phyloP scores from a whole-genome alignment of 1,140 invertebrate species.

The Lucilia cuprina region DNA sequence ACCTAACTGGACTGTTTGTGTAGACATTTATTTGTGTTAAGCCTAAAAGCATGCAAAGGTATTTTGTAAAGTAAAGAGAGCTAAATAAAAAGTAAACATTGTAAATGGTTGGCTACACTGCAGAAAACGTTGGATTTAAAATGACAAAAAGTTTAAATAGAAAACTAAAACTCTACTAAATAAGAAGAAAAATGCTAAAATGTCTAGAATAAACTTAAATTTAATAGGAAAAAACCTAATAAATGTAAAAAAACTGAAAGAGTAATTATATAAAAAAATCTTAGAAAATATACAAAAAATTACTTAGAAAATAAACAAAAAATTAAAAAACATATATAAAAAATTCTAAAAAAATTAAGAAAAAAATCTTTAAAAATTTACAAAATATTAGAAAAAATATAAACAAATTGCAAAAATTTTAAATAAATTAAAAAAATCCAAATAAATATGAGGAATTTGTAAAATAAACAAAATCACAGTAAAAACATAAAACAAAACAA shows the following conservation, averaged over 20 bases:
- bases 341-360: not conserved
- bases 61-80: not conserved
- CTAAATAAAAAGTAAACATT: not conserved
- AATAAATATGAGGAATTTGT: too few species aligned
- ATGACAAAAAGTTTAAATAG: not conserved
- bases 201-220: not conserved
- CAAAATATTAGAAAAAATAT: not conserved
- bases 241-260: not conserved
- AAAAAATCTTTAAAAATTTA: not conserved
- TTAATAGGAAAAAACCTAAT: not conserved
- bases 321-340: too few species aligned
- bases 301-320: not conserved
- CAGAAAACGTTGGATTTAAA: not conserved
- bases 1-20: too few species aligned
- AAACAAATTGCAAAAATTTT: not conserved
- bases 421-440: not conserved
- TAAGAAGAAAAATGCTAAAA: not conserved
- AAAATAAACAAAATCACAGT: too few species aligned
- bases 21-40: not conserved
- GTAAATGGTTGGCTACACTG: not conserved
- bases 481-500: too few species aligned
- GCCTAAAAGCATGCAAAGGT: constrained; percentile 9
- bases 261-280: not conserved
- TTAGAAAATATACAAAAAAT: not conserved
- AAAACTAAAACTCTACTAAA: not conserved